Evolutionary conservation across 2,888 invertebrate genomes (phyloP), one percentile per base, ranked within the genome.

Genomic region (Parthenolecanium corni): DNA sequence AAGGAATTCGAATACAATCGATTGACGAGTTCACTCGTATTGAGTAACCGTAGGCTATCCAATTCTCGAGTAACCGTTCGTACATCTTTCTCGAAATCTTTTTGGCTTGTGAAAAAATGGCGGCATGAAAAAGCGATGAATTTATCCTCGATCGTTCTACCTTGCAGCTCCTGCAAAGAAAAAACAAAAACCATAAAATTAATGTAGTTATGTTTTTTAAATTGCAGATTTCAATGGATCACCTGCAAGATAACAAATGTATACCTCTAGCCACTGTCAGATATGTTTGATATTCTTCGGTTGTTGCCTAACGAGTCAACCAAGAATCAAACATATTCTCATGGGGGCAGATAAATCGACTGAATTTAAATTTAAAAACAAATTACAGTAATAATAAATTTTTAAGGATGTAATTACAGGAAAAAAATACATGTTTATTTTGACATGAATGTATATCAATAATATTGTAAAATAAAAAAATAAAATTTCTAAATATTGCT

Each of bases 281-380:
- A 63, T 63, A 63, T 63, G 63, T 63, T 63, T 63, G 63, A 63
- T 63, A 63, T 63, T 63, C 63, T 63, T 63, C 53, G 63, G 63
- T 63, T 63, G 63, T 63, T 52, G 47, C 20, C 21, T 53, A 53
- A 44, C 20, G 42, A 53, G 46, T 63, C 63, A 63, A 63, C 63
- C 63, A 63, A 63, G 63, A 63, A 63, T 63, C 63, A 63, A 63
- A 63, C 63, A 63, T 63, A 63, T 63, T 63, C 63, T 63, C 52
- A 63, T 63, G 46, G 63, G 16, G 63, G 53, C 53, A 40, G 63
- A 63, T 49, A 49, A 49, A 40, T 53, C 31, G 31, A 31, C 31
- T 4, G 9, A 31, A 31, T 31, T 4, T 9, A 9, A 31, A 31
- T 9, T 31, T 6, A 31, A 9, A 31, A 31, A 31, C n/a, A n/a